phyloP scores from a whole-genome alignment of 2,888 invertebrate species.

The Sceliomorpha sp. region DNA sequence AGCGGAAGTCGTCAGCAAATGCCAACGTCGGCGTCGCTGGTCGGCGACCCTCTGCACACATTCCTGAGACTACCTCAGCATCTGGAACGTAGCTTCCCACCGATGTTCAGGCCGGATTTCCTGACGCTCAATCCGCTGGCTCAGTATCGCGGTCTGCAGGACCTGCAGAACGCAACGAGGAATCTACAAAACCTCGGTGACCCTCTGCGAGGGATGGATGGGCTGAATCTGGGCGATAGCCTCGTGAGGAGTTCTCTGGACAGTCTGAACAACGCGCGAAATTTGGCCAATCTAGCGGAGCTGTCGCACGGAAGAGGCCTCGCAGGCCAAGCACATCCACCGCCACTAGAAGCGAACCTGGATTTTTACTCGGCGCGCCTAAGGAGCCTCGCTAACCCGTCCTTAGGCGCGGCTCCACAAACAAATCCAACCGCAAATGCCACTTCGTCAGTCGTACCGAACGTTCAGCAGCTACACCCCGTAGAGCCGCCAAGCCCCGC shows the following conservation, averaged over 20 bases:
- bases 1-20: conserved; percentile 71
- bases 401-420: conserved; percentile 95
- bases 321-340: conserved; percentile 82
- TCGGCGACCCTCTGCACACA: conserved; percentile 77
- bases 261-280: conserved; percentile 76
- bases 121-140: conserved; percentile 74
- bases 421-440: conserved; percentile 82
- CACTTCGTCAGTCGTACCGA: conserved; percentile 72
- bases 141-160: conserved; percentile 76
- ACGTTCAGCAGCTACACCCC: conserved; percentile 62
- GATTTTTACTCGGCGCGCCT: conserved; percentile 99
- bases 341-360: conserved; percentile 92
- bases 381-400: conserved; percentile 98
- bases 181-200: conserved; percentile 77
- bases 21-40: conserved; percentile 74
- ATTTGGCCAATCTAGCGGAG: conserved; percentile 77
- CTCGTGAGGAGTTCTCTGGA: conserved; percentile 77
- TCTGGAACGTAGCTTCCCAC: conserved; percentile 74
- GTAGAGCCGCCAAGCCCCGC: conserved; percentile 64
- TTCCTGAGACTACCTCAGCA: conserved; percentile 77
- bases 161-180: conserved; percentile 76
- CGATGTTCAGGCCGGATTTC: conserved; percentile 79
- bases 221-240: conserved; percentile 75
- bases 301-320: conserved; percentile 73
- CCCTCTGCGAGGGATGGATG: conserved; percentile 77